A percentile compares a stretch with the other conserved stretches of the same genome.
Conservation (phyloP, 2,113 vertebrate genomes). For the Panthera tigris region DNA sequence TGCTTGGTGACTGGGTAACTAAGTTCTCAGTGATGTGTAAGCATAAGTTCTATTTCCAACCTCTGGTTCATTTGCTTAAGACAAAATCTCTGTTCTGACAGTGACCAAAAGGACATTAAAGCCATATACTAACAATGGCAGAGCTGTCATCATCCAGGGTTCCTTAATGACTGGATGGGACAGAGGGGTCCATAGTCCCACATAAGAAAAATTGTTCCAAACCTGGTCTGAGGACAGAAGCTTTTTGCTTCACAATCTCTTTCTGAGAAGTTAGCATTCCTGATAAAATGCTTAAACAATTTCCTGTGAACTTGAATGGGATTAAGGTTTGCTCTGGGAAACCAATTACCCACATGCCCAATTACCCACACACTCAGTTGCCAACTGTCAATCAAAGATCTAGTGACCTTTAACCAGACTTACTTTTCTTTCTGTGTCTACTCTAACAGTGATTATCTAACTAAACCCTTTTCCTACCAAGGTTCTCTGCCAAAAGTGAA, state of each 20-base stretch:
- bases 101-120: not conserved
- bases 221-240: not conserved
- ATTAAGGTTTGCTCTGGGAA: slow-evolving; percentile 72
- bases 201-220: slow-evolving; percentile 37
- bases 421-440: slow-evolving; percentile 39
- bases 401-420: slow-evolving; percentile 69
- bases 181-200: not conserved
- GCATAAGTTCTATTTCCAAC: not conserved
- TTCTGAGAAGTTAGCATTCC: slow-evolving; percentile 64
- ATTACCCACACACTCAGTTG: slow-evolving; percentile 67
- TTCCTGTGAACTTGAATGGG: slow-evolving; percentile 74
- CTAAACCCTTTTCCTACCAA: slow-evolving; percentile 4
- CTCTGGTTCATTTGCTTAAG: not conserved
- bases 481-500: slow-evolving; percentile 33
- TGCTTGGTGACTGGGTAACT: not conserved
- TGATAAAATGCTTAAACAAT: slow-evolving; percentile 73
- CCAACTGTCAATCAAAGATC: slow-evolving; percentile 72
- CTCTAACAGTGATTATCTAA: slow-evolving; percentile 38
- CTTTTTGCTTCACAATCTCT: slow-evolving; percentile 36
- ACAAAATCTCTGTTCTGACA: not conserved
- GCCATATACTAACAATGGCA: not conserved
- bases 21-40: not conserved
- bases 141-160: not conserved
- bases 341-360: slow-evolving; percentile 74
- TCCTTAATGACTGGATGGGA: not conserved